phyloP scores from a whole-genome alignment of 2,113 vertebrate genomes.

The Crotalus viridis region DNA sequence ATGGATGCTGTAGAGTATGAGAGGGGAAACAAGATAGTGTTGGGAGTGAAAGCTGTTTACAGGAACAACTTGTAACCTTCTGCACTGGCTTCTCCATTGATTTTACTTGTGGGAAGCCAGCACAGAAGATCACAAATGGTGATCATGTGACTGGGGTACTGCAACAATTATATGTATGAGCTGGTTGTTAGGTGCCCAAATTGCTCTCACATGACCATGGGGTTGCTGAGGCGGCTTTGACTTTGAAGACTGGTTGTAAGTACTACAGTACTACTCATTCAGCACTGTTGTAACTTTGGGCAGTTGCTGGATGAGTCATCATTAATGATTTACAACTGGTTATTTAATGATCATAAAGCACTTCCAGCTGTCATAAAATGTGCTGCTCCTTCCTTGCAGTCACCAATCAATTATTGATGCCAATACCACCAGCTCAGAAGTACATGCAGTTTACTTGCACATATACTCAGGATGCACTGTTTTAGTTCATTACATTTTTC shows the following conservation, averaged over 20 bases:
- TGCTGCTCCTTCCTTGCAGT: not conserved
- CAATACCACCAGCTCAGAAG: not conserved
- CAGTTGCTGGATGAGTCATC: not conserved
- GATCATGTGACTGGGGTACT: not conserved
- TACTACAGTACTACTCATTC: not conserved
- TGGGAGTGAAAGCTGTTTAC: not conserved
- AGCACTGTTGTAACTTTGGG: not conserved
- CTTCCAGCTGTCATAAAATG: not conserved
- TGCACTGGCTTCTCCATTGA: not conserved
- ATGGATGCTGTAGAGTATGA: not conserved
- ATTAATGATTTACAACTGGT: not conserved
- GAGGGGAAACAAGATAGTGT: not conserved
- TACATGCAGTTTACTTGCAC: not conserved
- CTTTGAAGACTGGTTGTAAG: not conserved
- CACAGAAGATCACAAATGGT: not conserved
- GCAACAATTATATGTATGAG: not conserved
- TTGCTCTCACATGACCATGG: not conserved
- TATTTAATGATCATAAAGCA: not conserved
- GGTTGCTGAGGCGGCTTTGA: not conserved
- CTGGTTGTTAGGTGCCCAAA: not conserved
- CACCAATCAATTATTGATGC: not conserved
- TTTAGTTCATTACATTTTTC: constrained; percentile 42
- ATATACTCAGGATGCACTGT: not conserved
- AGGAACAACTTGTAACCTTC: not conserved
- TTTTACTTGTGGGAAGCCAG: not conserved